Evolutionary conservation across 1,140 invertebrate species (phyloP).

Genomic region (Gonioctena quinquepunctata): DNA sequence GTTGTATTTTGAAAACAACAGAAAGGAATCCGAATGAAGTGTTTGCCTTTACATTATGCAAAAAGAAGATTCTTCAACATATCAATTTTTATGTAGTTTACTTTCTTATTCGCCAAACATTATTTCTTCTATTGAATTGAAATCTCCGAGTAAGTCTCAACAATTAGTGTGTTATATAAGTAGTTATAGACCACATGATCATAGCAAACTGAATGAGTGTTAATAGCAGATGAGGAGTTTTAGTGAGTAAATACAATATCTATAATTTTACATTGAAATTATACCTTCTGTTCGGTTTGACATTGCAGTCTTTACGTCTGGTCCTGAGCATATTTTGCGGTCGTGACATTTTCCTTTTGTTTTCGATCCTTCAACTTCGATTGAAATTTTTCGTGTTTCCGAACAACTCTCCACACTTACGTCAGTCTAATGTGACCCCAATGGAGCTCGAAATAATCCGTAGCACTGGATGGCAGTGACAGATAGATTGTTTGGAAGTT

Average conservation of each 20-base stretch:
- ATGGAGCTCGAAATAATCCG: not conserved
- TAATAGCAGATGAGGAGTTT: not conserved
- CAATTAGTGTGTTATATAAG: too few species aligned
- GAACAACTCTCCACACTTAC: not conserved
- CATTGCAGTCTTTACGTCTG: constrained; percentile 65
- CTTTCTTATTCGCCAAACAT: too few species aligned
- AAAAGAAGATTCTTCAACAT: too few species aligned
- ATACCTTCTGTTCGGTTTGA: constrained; percentile 68
- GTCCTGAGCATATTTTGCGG: constrained; percentile 63
- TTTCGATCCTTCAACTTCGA: not conserved
- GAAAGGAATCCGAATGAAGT: too few species aligned
- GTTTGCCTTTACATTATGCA: too few species aligned
- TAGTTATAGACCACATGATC: too few species aligned
- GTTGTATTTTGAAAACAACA: too few species aligned
- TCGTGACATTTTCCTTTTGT: constrained; percentile 33
- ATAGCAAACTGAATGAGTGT: not conserved
- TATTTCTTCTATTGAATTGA: too few species aligned
- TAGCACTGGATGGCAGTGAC: not conserved
- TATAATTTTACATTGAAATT: not conserved
- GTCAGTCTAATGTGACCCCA: not conserved
- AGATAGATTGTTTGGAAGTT: constrained; percentile 7
- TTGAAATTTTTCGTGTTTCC: not conserved
- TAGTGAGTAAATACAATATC: not conserved
- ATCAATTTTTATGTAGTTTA: too few species aligned
- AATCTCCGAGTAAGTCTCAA: too few species aligned